Evolutionary conservation across 2,113 vertebrate species (phyloP), one percentile per base, ranked within the genome.

Genomic region (Isurus oxyrinchus): DNA sequence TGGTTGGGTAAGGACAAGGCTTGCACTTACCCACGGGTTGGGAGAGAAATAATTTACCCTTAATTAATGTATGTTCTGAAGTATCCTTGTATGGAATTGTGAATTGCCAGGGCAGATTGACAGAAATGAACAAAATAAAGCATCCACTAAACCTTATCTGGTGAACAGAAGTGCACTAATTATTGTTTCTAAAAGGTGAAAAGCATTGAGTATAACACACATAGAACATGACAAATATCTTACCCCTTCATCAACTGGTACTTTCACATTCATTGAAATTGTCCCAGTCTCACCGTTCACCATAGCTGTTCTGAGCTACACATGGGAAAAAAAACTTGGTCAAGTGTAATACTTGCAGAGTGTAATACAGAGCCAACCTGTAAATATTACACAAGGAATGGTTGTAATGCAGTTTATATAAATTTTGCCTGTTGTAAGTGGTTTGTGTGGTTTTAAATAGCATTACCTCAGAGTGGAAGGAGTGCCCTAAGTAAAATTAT

Each of bases 231-330:
- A 31, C 69, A 72, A 76, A 95, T 27, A 6, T 97, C 99, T 98
- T 97, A 99, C 99, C 98, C 99, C 99, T 98, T 98, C 98, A 97
- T 99, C 99, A 96, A 99, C 98, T 0, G 99, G 98, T 31, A 98
- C 98, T 97, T 98, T 99, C 97, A 99, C 99, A 0, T 99, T 98
- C 98, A 99, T 98, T 7, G 98, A 98, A 96, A 99, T 96, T 6
- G 97, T 98, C n/a, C 99, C 99, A 0, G 98, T 99, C 97, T 99
- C 98, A 95, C 99, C 98, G 44, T 98, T 99, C 96, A 99, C 99
- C 99, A 99, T 99, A 91, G 99, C 98, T 67, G 98, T 99, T 97
- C 99, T 98, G 96, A 99, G 98, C 99, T 99, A 97, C 35, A 91
- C 25, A 53, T 66, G 25, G 11, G 40, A 63, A 57, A 44, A 69